Evolutionary conservation across 2,113 vertebrate species (phyloP).

Genomic region (Potamarius usumacintae): DNA sequence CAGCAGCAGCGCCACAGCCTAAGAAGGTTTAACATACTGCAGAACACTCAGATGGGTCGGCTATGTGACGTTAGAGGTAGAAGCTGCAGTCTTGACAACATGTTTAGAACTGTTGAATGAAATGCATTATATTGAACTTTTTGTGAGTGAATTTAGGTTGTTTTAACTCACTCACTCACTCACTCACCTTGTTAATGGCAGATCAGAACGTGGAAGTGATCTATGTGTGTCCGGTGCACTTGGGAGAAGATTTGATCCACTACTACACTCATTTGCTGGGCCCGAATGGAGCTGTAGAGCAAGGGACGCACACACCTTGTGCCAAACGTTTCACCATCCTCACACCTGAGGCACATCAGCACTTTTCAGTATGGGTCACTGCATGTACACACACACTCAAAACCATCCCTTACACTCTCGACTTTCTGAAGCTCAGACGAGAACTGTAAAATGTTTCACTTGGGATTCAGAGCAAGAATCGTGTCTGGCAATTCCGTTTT

Average conservation of each 20-base stretch:
- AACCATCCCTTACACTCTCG: neutral
- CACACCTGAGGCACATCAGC: slow-evolving; percentile 84
- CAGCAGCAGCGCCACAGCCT: slow-evolving; percentile 66
- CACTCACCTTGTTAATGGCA: slow-evolving; percentile 53
- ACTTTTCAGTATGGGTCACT: slow-evolving; percentile 78
- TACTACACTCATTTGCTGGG: slow-evolving; percentile 85
- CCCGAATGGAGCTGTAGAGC: slow-evolving; percentile 74
- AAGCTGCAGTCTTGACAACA: neutral
- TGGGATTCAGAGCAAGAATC: neutral
- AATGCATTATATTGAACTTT: neutral
- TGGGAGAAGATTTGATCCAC: slow-evolving; percentile 78
- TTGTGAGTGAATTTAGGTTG: neutral
- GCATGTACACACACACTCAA: neutral
- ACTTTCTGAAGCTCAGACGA: neutral
- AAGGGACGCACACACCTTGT: slow-evolving; percentile 68
- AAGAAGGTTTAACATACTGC: slow-evolving; percentile 71
- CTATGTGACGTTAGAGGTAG: slow-evolving; percentile 84
- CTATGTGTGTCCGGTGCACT: slow-evolving; percentile 80
- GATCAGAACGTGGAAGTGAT: slow-evolving; percentile 88
- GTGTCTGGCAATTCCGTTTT: slow-evolving; percentile 40
- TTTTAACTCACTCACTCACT: neutral
- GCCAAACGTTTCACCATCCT: slow-evolving; percentile 84
- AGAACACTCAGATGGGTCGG: slow-evolving; percentile 84
- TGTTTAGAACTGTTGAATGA: neutral
- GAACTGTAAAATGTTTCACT: neutral